Percentiles rank a stretch among this genome's conserved stretches.
phyloP scores from a whole-genome alignment of 2,888 invertebrate species.

The Sinotaia quadrata region DNA sequence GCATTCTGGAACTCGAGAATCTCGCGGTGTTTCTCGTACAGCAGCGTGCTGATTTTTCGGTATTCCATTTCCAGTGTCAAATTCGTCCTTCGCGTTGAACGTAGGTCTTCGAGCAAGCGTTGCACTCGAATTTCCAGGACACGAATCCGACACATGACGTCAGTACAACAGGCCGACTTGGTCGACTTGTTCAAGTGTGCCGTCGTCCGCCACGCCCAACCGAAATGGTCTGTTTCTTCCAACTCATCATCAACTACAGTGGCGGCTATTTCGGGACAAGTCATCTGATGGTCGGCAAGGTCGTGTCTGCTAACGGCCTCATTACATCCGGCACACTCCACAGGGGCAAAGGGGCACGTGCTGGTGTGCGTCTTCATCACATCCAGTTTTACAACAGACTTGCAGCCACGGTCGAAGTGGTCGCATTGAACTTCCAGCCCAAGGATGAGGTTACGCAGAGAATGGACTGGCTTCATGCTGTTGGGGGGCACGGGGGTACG shows the following conservation, averaged over 20 bases:
- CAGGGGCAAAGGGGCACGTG: slow-evolving; percentile 56
- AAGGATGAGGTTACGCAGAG: slow-evolving; percentile 64
- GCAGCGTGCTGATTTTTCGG: slow-evolving; percentile 11
- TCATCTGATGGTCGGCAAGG: slow-evolving; percentile 61
- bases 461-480: slow-evolving; percentile 59
- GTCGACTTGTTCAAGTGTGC: neutral
- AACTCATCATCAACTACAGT: slow-evolving; percentile 53
- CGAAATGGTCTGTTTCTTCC: neutral
- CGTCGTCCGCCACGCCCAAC: neutral
- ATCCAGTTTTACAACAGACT: slow-evolving; percentile 57
- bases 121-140: slow-evolving; percentile 61
- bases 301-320: slow-evolving; percentile 51
- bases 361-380: slow-evolving; percentile 48
- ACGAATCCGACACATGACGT: slow-evolving; percentile 52
- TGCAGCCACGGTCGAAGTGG: slow-evolving; percentile 56
- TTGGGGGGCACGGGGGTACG: slow-evolving; percentile 42
- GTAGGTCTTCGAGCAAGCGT: slow-evolving; percentile 58
- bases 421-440: slow-evolving; percentile 62
- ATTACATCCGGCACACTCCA: slow-evolving; percentile 65
- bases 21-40: slow-evolving; percentile 45
- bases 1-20: slow-evolving; percentile 58
- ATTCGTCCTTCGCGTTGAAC: slow-evolving; percentile 60
- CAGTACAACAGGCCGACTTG: neutral
- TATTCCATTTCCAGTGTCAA: slow-evolving; percentile 42
- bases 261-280: slow-evolving; percentile 74